Conservation (phyloP, 2,888 invertebrate genomes). For the Agrotis segetum region DNA sequence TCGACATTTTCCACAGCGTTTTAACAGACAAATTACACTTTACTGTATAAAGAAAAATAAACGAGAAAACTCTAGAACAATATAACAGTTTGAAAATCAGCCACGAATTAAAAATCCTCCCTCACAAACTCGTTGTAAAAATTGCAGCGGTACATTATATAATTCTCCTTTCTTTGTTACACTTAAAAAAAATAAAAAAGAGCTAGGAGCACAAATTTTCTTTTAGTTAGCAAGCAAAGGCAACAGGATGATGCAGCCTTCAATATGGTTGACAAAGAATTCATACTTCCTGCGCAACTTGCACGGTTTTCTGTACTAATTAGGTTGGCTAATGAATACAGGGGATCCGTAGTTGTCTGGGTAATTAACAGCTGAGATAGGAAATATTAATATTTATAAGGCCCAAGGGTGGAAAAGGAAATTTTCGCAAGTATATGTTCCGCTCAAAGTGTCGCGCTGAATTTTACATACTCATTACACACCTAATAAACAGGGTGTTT, state of each 20-base stretch:
- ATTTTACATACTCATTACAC: conserved; percentile 80
- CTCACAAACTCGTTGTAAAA: conserved; percentile 37
- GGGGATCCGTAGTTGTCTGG: conserved; percentile 85
- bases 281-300: conserved; percentile 70
- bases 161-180: conserved; percentile 51
- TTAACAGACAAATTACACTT: background rate
- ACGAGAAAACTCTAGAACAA: conserved; percentile 4
- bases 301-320: conserved; percentile 83
- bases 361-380: conserved; percentile 88
- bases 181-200: conserved; percentile 49
- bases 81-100: conserved; percentile 37
- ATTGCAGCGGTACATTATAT: conserved; percentile 36
- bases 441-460: conserved; percentile 76
- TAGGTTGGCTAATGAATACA: conserved; percentile 87
- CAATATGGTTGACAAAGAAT: conserved; percentile 76
- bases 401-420: conserved; percentile 71
- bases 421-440: conserved; percentile 79
- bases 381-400: conserved; percentile 90
- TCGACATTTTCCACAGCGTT: conserved; percentile 6
- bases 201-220: conserved; percentile 56
- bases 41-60: conserved; percentile 1
- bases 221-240: conserved; percentile 57
- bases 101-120: conserved; percentile 38
- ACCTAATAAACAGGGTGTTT: conserved; percentile 66
- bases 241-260: conserved; percentile 57